Percentiles rank a stretch among this genome's conserved stretches.
Conservation (phyloP, 2,888 invertebrate species). For the Carterocephalus palaemon region DNA sequence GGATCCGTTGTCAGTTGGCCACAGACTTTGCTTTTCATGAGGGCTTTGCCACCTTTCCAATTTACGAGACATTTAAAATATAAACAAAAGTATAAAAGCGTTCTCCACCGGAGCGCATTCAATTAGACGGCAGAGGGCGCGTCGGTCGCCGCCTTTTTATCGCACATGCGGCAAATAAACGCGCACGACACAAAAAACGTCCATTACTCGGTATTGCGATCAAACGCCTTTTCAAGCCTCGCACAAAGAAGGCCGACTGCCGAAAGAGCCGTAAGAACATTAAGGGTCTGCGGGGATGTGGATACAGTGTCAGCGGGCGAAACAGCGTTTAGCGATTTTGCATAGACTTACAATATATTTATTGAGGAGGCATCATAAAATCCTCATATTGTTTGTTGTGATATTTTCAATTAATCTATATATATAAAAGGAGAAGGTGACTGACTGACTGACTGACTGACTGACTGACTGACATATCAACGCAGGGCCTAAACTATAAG, state of each 20-base stretch:
- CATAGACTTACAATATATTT: too few relatives aligned
- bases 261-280: conserved; percentile 44
- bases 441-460: too few relatives aligned
- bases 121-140: conserved; percentile 31
- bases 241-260: conserved; percentile 58
- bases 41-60: too few relatives aligned
- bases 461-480: too few relatives aligned
- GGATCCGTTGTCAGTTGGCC: too few relatives aligned
- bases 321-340: conserved; percentile 8
- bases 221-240: conserved; percentile 53
- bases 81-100: not conserved
- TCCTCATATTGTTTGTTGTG: too few relatives aligned
- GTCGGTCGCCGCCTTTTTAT: conserved; percentile 56
- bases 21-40: too few relatives aligned
- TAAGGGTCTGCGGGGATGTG: conserved; percentile 37
- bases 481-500: too few relatives aligned
- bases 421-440: too few relatives aligned
- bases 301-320: conserved; percentile 36
- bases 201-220: conserved; percentile 54
- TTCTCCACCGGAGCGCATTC: conserved; percentile 13
- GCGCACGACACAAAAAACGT: conserved; percentile 56
- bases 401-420: too few relatives aligned
- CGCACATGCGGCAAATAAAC: conserved; percentile 54
- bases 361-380: too few relatives aligned
- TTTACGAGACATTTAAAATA: too few relatives aligned